phyloP scores from a whole-genome alignment of 2,888 invertebrate genomes.

The Polyploca ridens region DNA sequence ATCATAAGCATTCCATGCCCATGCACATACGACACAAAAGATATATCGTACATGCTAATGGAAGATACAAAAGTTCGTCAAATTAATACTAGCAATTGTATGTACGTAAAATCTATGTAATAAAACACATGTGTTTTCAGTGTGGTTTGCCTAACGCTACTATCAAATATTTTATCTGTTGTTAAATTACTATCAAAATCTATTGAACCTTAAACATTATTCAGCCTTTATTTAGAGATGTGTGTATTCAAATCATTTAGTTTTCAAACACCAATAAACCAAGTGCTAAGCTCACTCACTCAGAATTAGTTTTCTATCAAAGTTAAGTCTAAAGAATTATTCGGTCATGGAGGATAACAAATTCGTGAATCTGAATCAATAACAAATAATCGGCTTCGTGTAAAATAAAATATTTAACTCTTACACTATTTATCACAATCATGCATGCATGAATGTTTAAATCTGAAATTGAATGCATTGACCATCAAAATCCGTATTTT shows the following conservation, averaged over 20 bases:
- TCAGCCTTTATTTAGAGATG: neutral
- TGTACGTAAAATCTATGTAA: neutral
- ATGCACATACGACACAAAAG: no score
- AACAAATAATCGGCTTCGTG: no score
- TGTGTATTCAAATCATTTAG: neutral
- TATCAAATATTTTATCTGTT: neutral
- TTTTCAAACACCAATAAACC: neutral
- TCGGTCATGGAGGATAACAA: conserved; percentile 9
- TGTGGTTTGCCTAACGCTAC: neutral
- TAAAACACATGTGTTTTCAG: neutral
- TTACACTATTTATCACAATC: conserved; percentile 25
- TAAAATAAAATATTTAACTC: conserved; percentile 33
- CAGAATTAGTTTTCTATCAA: neutral
- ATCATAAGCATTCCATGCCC: no score
- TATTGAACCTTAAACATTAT: conserved; percentile 2
- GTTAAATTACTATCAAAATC: neutral
- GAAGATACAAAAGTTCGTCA: no score
- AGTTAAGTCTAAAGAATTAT: neutral
- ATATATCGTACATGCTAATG: no score
- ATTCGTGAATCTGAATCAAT: neutral
- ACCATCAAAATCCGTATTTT: conserved; percentile 16
- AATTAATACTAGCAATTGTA: no score
- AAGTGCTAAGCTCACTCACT: neutral
- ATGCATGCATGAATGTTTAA: conserved; percentile 29
- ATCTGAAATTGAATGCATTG: conserved; percentile 33